A percentile compares a stretch with the other conserved stretches of the same genome.
Conservation (phyloP, 2,113 vertebrate species). For the Lipophrys pholis region DNA sequence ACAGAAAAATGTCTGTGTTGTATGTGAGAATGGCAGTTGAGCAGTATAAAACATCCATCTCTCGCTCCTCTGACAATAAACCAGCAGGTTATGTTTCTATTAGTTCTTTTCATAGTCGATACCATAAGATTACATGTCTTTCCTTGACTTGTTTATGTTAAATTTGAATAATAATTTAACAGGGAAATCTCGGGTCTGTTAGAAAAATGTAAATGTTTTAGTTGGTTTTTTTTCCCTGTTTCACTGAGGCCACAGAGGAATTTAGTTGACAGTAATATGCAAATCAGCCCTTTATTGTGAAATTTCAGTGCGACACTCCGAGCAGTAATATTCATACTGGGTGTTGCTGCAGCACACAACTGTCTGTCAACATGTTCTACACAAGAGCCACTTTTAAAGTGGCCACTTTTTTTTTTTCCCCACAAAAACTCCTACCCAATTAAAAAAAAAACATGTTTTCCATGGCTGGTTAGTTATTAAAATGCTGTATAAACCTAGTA, state of each 20-base stretch:
- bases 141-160: slow-evolving; percentile 2
- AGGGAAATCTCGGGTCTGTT: no score
- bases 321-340: background rate
- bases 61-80: slow-evolving; percentile 25
- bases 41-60: slow-evolving; percentile 53
- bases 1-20: slow-evolving; percentile 29
- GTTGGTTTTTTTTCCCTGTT: background rate
- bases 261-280: background rate
- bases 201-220: no score
- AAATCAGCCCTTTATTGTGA: background rate
- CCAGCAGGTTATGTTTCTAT: slow-evolving; percentile 32
- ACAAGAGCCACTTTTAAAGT: background rate
- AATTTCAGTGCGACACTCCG: background rate
- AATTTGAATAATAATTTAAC: background rate
- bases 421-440: background rate
- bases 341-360: background rate
- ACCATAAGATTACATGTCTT: slow-evolving; percentile 4
- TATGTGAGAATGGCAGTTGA: slow-evolving; percentile 25
- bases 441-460: background rate
- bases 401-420: no score
- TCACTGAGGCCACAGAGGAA: background rate
- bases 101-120: slow-evolving; percentile 2
- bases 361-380: background rate
- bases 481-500: no score
- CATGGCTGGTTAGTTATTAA: no score